Conservation (phyloP, 2,888 invertebrate species). For the Cylindroiulus punctatus region DNA sequence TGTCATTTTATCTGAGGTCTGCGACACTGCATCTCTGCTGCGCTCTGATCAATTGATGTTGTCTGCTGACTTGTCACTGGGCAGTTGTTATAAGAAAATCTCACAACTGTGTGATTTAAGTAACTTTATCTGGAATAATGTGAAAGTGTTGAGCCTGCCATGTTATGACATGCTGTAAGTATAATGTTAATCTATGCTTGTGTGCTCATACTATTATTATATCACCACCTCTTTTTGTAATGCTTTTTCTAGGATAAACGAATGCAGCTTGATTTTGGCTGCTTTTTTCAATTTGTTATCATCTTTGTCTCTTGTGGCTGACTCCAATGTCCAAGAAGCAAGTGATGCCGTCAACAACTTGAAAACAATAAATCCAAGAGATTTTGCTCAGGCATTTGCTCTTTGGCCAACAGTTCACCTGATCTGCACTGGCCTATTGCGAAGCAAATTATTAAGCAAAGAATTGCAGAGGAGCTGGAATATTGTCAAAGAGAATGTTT, state of each 20-base stretch:
- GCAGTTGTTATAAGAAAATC: slow-evolving; percentile 45
- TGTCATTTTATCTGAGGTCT: background rate
- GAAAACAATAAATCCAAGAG: background rate
- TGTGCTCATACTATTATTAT: background rate
- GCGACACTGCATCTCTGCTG: background rate
- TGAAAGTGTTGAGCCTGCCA: background rate
- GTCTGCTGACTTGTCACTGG: slow-evolving; percentile 44
- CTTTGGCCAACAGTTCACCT: background rate
- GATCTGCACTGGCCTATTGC: background rate
- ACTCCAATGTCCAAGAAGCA: background rate
- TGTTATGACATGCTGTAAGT: slow-evolving; percentile 46
- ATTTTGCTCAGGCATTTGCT: slow-evolving; percentile 27
- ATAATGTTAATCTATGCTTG: background rate
- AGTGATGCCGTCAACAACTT: background rate
- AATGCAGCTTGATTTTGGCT: slow-evolving; percentile 30
- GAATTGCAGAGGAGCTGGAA: background rate
- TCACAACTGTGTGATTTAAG: slow-evolving; percentile 42
- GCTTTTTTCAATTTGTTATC: background rate
- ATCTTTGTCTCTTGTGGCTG: background rate
- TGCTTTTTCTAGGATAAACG: background rate
- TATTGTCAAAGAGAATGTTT: background rate
- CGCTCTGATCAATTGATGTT: background rate
- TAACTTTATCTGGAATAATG: slow-evolving; percentile 54
- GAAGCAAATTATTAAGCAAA: background rate
- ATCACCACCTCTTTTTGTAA: background rate